Percentiles rank a stretch among this genome's conserved stretches.
Evolutionary conservation across 2,113 vertebrate species (phyloP).

Genomic region (Anarrhichthys ocellatus): DNA sequence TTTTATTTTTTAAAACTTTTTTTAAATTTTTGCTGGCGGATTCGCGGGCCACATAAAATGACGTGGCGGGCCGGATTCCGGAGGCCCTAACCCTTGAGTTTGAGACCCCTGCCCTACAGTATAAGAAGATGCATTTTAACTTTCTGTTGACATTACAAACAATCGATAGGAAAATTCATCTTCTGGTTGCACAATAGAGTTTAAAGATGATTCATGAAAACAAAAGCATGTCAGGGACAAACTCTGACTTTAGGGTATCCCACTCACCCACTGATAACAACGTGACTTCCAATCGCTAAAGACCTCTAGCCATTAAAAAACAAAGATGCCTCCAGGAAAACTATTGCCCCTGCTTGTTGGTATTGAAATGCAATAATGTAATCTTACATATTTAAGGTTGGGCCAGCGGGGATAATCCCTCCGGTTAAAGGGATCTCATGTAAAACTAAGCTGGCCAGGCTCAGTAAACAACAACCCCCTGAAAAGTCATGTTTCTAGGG

Average conservation of each 20-base stretch:
- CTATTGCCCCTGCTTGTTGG: conserved; percentile 29
- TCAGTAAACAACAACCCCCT: conserved; percentile 72
- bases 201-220: neutral
- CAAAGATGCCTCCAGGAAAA: conserved; percentile 56
- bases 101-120: neutral
- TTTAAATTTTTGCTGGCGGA: no score
- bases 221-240: neutral
- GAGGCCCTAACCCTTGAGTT: no score
- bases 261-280: neutral
- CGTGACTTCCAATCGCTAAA: neutral
- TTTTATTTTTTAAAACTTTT: no score
- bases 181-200: neutral
- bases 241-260: conserved; percentile 8
- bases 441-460: conserved; percentile 51
- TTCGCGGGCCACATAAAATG: no score
- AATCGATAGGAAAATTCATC: neutral
- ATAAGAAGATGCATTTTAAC: neutral
- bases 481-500: conserved; percentile 21
- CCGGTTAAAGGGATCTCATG: conserved; percentile 66
- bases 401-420: conserved; percentile 67
- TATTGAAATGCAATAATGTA: conserved; percentile 58
- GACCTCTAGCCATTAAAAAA: conserved; percentile 8
- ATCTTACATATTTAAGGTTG: conserved; percentile 73
- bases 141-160: neutral
- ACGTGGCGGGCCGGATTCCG: no score